Evolutionary conservation across 1,140 invertebrate species (phyloP), one percentile per base, ranked within the genome.

Genomic region (Leptestheria dahalacensis): DNA sequence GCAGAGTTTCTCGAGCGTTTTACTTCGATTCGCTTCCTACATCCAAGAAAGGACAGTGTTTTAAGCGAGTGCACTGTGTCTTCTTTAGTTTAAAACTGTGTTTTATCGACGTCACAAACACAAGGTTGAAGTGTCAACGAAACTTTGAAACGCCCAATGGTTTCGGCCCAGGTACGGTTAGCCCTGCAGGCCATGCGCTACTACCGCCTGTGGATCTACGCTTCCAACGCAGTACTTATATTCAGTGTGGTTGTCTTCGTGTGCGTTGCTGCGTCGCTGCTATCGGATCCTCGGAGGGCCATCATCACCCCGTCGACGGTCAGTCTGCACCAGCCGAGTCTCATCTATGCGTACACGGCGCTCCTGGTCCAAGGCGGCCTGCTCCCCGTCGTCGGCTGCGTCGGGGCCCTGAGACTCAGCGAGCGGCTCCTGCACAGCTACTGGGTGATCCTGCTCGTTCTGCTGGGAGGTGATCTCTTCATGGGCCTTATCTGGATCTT

Each of bases 151-250:
- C 33, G 6, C 33, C 33, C 53, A 55, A 55, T 55, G 53, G 53
- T 55, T 12, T 55, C 53, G 53, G 53, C 53, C 53, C 53, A 55
- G 53, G 53, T 55, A 33, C 53, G 53, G 53, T 33, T 55, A 55
- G 53, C 53, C 53, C 33, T 55, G 57, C 68, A 67, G 66, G 70
- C 70, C 58, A 72, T 70, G 69, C 69, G 77, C 65, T 91, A 91
- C 79, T 92, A 92, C 76, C 83, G 87, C 71, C 80, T 91, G 68
- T 91, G 88, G 88, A 91, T 91, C 70, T 91, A 91, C 78, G 85
- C 86, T 68, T 90, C 86, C 81, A 91, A 91, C 77, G 81, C 84
- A 70, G 86, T 86, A 62, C 77, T 91, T 69, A 75, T 91, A 69
- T 78, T 85, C 61, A 84, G 84, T 68, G 85, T 86, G 66, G 71